phyloP scores from a whole-genome alignment of 2,113 vertebrate genomes.

The Clarias magur region DNA sequence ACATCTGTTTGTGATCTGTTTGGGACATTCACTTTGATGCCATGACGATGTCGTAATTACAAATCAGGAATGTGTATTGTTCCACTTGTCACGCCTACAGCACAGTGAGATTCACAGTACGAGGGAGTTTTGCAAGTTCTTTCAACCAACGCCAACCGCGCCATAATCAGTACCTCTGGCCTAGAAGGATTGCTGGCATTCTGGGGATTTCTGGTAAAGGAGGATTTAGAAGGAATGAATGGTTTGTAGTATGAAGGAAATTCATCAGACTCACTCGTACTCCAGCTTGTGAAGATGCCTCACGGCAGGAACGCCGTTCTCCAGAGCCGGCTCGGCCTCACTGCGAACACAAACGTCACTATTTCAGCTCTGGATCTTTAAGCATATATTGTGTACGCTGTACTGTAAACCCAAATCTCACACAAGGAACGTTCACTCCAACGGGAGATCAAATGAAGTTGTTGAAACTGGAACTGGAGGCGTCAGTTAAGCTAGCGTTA shows the following conservation, averaged over 20 bases:
- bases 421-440: neutral
- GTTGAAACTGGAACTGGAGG: neutral
- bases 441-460: neutral
- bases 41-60: too few relatives aligned
- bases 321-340: constrained; percentile 56
- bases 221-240: too few relatives aligned
- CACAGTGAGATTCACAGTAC: too few relatives aligned
- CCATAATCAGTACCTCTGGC: too few relatives aligned
- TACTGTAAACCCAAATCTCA: neutral
- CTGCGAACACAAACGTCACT: constrained; percentile 50
- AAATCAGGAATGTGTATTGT: too few relatives aligned
- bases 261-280: constrained; percentile 69
- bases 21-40: too few relatives aligned
- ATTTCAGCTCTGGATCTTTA: neutral
- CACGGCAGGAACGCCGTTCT: constrained; percentile 80
- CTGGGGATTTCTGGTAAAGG: too few relatives aligned
- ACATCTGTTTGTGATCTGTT: too few relatives aligned
- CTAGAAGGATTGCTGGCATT: neutral
- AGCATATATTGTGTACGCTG: neutral
- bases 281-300: constrained; percentile 81
- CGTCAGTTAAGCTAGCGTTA: too few relatives aligned
- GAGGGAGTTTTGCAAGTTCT: too few relatives aligned
- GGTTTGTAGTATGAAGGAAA: neutral
- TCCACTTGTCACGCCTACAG: too few relatives aligned
- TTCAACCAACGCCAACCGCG: too few relatives aligned